Evolutionary conservation across 1,140 invertebrate species (phyloP), one percentile per base, ranked within the genome.

Genomic region (Ips nitidus): DNA sequence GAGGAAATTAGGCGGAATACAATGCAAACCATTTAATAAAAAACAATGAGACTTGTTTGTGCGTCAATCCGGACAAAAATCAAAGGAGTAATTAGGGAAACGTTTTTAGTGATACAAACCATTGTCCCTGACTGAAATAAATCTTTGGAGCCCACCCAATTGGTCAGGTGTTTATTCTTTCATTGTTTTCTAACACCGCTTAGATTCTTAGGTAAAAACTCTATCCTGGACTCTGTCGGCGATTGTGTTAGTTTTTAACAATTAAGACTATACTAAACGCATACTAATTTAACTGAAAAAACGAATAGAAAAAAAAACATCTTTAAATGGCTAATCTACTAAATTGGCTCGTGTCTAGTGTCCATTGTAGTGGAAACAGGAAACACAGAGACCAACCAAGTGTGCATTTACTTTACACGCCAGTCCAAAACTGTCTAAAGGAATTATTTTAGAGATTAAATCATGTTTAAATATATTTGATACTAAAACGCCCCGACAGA

Each of bases 321-420:
- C 8, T 41, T 52, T 40, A 63, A 40, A 36, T 41, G 53, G 52
- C 61, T 63, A 52, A 63, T 63, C 61, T 63, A 63, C 58, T 8
- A 63, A 63, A 63, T 63, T 53, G 64, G 55, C 64, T 66, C 64
- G 64, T 66, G 64, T 58, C 53, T 47, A 56, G 64, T 66, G 64
- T 41, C 56, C 56, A 57, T 56, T 66, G 52, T 58, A 66, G 64
- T 66, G 64, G 64, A 66, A 66, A 66, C 64, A 47, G 64, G 64
- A 66, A 57, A 39, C 41, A 41, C 42, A 57, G 43, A 6, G 52
- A 63, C 45, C 61, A 63, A 41, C 61, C 61, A 63, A 63, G 41
- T 63, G 61, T 63, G 61, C 47, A 63, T 43, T 63, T 63, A 38
- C 47, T 53, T 52, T 63, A 53, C 50, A 39, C 53, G 45, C 45